Conservation (phyloP, 2,113 vertebrate species). For the Syngnathus scovelli region DNA sequence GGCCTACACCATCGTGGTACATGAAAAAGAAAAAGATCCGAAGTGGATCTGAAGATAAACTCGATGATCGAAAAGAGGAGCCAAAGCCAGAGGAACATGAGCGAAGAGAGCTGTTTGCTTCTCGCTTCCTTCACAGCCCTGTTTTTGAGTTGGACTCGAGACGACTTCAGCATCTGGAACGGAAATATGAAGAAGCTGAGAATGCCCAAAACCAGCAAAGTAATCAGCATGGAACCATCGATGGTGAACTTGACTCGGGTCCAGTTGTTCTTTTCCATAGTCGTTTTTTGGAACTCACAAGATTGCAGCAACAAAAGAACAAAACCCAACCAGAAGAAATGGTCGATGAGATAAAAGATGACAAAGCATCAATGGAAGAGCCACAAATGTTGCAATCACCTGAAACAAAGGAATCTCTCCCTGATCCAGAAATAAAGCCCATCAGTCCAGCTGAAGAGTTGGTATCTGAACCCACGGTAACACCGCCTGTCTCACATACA, state of each 20-base stretch:
- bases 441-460: constrained; percentile 62
- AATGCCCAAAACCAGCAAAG: constrained; percentile 69
- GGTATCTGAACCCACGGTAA: constrained; percentile 46
- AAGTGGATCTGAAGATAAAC: constrained; percentile 89
- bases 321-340: constrained; percentile 77
- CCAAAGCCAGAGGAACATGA: constrained; percentile 93
- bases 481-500: constrained; percentile 37
- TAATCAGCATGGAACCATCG: constrained; percentile 70
- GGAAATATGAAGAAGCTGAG: constrained; percentile 86
- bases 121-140: constrained; percentile 93
- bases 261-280: constrained; percentile 94
- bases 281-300: constrained; percentile 83
- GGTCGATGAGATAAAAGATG: constrained; percentile 63
- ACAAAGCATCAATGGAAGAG: constrained; percentile 70
- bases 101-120: constrained; percentile 90
- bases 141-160: constrained; percentile 97
- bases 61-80: constrained; percentile 92
- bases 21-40: constrained; percentile 98
- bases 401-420: constrained; percentile 39
- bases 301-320: constrained; percentile 85
- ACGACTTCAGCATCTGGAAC: constrained; percentile 89
- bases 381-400: constrained; percentile 62
- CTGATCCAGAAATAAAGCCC: constrained; percentile 54
- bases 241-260: constrained; percentile 76
- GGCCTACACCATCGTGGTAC: constrained; percentile 94